Base-by-base conservation (phyloP, 23 tunicate species). In the Styela plicata region DNA sequence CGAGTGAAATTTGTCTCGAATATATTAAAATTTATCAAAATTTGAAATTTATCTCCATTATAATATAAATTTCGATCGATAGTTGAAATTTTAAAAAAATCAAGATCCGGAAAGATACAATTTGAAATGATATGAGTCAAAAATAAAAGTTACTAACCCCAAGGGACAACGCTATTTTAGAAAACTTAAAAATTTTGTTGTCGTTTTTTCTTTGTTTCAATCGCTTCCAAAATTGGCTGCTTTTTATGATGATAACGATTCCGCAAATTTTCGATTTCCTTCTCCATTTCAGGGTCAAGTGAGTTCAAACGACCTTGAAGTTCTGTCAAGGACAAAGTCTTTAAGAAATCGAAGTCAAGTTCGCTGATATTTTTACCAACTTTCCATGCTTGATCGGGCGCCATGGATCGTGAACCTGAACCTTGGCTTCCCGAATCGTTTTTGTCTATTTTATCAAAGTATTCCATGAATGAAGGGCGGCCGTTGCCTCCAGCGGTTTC, bases 321-420 rank as follows among this genome's bases (percentile, higher is more conserved):
- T 13, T 93, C 93, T 18, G 68, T 36, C 35, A 93, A 61, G 65
- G 82, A 63, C 16, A 93, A 83, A 30, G 85, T 88, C 52, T 86
- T 88, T 23, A 93, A 57, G 64, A 88, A 93, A 44, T 81, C 83
- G 34, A 93, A 93, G 78, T 93, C 93, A 82, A 86, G 86, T 78
- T 88, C 98, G 3, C 89, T 88, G 82, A 93, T 85, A 80, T 93
- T 88, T 63, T 93, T 93, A 44, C 73, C 78, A 65, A 82, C 79
- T 64, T 93, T 93, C 98, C 98, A 93, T 0, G 98, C 98, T 76
- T 93, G 90, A 33, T 93, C 98, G 2, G 98, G 89, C 0, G 92
- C 89, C 0, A 88, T 44, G 21, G 84, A 86, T 2, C 74, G 80
- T 26, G 73, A 71, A 35, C 70, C 84, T n/a, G n/a, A n/a, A n/a